Percentiles rank a stretch among this genome's conserved stretches.
phyloP scores from a whole-genome alignment of 2,797 vertebrate species.

The Loriculus beryllinus region DNA sequence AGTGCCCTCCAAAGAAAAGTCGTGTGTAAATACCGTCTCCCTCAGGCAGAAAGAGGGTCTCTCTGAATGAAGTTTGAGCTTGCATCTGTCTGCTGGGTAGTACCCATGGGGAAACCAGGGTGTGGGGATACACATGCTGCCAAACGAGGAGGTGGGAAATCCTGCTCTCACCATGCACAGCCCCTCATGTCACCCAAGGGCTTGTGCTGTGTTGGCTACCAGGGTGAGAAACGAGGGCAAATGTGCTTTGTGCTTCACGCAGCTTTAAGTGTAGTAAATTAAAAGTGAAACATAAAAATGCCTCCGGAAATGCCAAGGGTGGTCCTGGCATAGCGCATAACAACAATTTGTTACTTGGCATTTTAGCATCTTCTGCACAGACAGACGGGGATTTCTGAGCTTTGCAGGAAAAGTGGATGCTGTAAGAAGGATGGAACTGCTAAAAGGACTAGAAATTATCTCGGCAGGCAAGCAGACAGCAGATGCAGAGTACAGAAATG shows the following conservation, averaged over 20 bases:
- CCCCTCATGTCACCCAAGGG: background rate
- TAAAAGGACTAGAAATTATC: background rate
- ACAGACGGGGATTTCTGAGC: background rate
- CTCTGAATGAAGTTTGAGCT: background rate
- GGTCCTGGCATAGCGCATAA: background rate
- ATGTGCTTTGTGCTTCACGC: background rate
- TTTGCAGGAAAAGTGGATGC: background rate
- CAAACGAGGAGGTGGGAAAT: background rate
- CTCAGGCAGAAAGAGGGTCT: background rate
- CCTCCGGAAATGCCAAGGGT: background rate
- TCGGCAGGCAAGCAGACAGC: background rate
- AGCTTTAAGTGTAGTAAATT: background rate
- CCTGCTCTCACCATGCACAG: background rate
- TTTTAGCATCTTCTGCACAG: background rate
- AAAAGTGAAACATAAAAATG: background rate
- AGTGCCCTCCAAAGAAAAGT: background rate
- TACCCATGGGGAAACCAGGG: fast-evolving
- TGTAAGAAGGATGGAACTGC: background rate
- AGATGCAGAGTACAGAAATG: background rate
- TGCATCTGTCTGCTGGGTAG: background rate
- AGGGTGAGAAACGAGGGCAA: background rate
- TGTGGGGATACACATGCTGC: fast-evolving
- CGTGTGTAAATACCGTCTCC: background rate
- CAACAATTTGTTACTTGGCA: background rate
- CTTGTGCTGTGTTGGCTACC: background rate